Conservation (phyloP, 1,140 invertebrate species). For the Lucilia cuprina region DNA sequence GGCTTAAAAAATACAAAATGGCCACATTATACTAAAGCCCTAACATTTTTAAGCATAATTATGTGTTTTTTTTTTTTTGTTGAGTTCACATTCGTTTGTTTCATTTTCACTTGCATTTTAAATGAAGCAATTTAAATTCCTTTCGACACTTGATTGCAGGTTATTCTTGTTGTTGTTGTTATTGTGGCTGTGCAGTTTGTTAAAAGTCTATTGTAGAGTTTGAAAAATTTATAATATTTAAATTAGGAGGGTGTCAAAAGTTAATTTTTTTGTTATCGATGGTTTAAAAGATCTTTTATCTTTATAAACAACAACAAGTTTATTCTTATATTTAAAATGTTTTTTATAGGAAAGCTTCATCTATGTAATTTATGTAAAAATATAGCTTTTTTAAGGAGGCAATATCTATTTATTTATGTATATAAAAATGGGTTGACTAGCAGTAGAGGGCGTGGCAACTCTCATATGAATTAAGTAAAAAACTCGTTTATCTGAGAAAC, state of each 20-base stretch:
- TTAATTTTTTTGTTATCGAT: no score
- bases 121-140: slow-evolving; percentile 34
- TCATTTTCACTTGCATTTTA: slow-evolving; percentile 23
- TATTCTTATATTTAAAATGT: no score
- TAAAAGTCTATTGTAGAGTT: background rate
- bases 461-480: no score
- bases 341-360: no score
- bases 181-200: background rate
- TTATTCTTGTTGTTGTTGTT: background rate
- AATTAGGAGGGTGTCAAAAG: background rate
- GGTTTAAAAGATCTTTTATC: no score
- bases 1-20: slow-evolving; percentile 12
- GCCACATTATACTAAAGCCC: background rate
- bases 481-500: no score
- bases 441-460: no score
- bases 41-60: slow-evolving; percentile 33
- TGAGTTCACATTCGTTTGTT: background rate
- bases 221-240: background rate
- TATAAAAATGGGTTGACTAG: no score
- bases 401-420: no score
- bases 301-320: no score
- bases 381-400: no score
- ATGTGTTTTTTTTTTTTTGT: slow-evolving; percentile 9
- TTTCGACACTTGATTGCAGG: slow-evolving; percentile 31
- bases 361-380: no score